These are phyloP conservation scores for Rhabdophis nuchalis DNA, from an alignment of 2,797 vertebrate genomes.

Conservation along the genomic window DNA sequence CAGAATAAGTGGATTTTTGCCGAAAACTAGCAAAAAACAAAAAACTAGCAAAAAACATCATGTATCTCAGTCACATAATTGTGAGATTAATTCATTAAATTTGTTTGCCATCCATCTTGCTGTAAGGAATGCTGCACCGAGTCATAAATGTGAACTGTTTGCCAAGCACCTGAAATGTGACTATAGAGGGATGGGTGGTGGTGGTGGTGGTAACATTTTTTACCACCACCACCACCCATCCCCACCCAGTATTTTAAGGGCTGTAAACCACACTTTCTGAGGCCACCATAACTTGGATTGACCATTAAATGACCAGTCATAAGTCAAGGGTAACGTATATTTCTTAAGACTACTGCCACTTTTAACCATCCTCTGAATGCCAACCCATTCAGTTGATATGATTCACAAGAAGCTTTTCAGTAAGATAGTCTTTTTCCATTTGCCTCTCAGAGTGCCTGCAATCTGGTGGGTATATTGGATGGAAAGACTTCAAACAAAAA, in stretches of 20 bases:
- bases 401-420: slow-evolving; percentile 9
- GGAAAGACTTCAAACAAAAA: slow-evolving; percentile 22
- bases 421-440: slow-evolving; percentile 30
- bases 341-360: not conserved
- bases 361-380: slow-evolving; percentile 1
- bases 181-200: no score
- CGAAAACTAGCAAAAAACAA: not conserved
- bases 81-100: not conserved
- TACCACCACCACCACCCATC: no score
- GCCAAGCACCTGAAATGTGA: no score
- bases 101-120: not conserved
- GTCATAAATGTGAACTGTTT: no score
- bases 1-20: not conserved
- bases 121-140: no score
- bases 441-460: slow-evolving; percentile 8
- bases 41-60: not conserved
- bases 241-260: no score
- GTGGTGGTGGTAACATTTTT: no score
- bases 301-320: not conserved
- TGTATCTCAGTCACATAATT: not conserved
- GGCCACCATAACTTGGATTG: not conserved
- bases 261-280: not conserved
- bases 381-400: slow-evolving; percentile 4
- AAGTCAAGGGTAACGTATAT: not conserved
- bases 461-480: not conserved